phyloP scores from a whole-genome alignment of 2,888 invertebrate species.

The Ectobius pallidus region DNA sequence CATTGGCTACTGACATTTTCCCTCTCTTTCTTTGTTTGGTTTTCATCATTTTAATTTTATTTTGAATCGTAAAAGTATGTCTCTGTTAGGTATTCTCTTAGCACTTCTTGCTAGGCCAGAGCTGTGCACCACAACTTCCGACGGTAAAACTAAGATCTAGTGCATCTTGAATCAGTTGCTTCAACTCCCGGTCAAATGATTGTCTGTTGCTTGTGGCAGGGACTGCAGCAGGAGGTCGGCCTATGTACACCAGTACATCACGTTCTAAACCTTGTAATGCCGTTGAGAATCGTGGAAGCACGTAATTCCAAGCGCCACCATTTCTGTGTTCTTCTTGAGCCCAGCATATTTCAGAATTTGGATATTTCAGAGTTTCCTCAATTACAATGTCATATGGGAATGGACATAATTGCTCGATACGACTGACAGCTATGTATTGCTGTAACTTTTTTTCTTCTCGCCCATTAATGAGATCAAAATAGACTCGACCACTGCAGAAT shows the following conservation, averaged over 20 bases:
- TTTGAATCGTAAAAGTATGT: no score
- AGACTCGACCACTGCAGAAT: slow-evolving; percentile 20
- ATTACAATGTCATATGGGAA: background rate
- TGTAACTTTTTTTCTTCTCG: background rate
- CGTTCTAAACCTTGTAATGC: background rate
- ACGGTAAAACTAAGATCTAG: background rate
- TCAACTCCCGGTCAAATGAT: background rate
- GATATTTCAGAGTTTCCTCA: background rate
- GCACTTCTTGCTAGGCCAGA: background rate
- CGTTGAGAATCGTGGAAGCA: background rate
- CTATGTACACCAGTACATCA: slow-evolving; percentile 1
- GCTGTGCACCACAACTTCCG: background rate
- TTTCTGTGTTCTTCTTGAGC: slow-evolving; percentile 21
- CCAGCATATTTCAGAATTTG: slow-evolving; percentile 3
- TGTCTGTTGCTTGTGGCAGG: background rate
- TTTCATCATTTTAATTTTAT: no score
- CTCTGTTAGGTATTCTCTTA: no score
- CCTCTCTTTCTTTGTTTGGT: no score
- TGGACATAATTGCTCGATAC: slow-evolving; percentile 22
- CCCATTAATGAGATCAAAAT: slow-evolving; percentile 1
- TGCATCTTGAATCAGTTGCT: background rate
- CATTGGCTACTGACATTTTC: no score
- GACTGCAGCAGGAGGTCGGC: background rate
- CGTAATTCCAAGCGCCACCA: slow-evolving; percentile 8
- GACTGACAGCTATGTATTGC: background rate